Evolutionary conservation across 1,140 invertebrate species (phyloP).

Genomic region (Mizuhopecten yessoensis): DNA sequence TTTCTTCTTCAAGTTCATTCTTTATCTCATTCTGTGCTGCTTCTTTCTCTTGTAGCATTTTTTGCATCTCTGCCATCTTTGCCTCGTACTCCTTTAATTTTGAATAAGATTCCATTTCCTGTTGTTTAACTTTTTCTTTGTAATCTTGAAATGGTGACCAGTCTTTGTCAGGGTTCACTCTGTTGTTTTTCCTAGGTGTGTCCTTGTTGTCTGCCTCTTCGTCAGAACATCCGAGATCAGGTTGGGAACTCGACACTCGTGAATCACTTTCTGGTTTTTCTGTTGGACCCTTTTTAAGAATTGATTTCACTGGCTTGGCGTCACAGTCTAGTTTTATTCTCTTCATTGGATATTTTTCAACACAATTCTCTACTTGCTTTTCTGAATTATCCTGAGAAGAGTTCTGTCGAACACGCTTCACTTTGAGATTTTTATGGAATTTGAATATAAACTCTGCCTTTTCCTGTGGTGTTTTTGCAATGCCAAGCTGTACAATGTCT

Average conservation of each 20-base stretch:
- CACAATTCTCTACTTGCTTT: conserved; percentile 35
- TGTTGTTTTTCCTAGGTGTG: background rate
- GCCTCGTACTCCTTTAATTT: conserved; percentile 72
- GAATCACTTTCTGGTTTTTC: conserved; percentile 40
- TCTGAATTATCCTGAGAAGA: conserved; percentile 56
- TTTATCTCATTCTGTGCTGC: conserved; percentile 69
- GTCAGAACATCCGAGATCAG: conserved; percentile 7
- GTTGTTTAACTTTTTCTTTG: conserved; percentile 64
- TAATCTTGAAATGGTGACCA: conserved; percentile 69
- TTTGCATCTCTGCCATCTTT: conserved; percentile 78
- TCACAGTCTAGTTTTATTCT: conserved; percentile 52
- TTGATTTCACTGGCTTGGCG: background rate
- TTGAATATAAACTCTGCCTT: conserved; percentile 76
- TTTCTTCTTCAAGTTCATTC: conserved; percentile 73
- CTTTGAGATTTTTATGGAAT: conserved; percentile 72
- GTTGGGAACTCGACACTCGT: conserved; percentile 35
- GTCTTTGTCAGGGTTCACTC: conserved; percentile 44
- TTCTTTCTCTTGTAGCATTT: conserved; percentile 86
- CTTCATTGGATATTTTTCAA: conserved; percentile 55
- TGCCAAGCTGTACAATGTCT: conserved; percentile 79
- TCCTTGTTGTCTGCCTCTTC: background rate
- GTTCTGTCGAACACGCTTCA: conserved; percentile 62
- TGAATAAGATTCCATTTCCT: conserved; percentile 62
- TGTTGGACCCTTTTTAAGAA: background rate
- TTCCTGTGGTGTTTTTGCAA: conserved; percentile 64